Evolutionary conservation across 2,113 vertebrate species (phyloP), one percentile per base, ranked within the genome.

Genomic region (Alces alces): DNA sequence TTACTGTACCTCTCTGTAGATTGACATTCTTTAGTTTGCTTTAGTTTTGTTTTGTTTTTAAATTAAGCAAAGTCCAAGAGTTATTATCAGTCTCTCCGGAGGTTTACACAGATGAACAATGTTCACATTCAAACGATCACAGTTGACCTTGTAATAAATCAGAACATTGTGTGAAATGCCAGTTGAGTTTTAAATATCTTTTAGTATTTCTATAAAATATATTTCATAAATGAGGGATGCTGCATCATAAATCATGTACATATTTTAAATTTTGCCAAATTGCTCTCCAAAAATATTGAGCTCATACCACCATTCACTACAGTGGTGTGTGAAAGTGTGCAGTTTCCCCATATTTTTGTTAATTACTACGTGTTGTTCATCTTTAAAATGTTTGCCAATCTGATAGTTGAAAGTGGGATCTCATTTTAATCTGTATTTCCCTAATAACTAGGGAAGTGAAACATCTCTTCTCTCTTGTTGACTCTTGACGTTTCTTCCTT

Each of bases 71-170:
- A 95, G n/a, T 43, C 17, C 52, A 73, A 76, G 13, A 27, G 60
- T 83, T 83, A 76, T 86, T 60, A 93, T 89, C 83, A 93, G 7
- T 95, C 55, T 90, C 54, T 89, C 57, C 21, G 45, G 52, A 93
- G 87, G 57, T 87, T 96, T 87, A 23, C 61, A 95, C 28, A 89
- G 52, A 91, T 93, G 43, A 83, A 60, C 4, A 2, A 30, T 36
- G 47, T 86, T 88, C 66, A 78, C 27, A 19, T 17, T 92, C 84
- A 93, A 89, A 87, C 6, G 23, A 55, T 89, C 16, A 25, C 52
- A 89, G 78, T 60, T 96, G 70, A 60, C 52, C 96, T 93, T 86
- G 17, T 89, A 93, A 93, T 89, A 89, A 89, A 86, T 97, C 50
- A 91, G 36, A 94, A 94, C 78, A 80, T 12, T 80, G 58, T 50